Conservation (phyloP, 2,797 vertebrate species). For the Coregonus sp. region DNA sequence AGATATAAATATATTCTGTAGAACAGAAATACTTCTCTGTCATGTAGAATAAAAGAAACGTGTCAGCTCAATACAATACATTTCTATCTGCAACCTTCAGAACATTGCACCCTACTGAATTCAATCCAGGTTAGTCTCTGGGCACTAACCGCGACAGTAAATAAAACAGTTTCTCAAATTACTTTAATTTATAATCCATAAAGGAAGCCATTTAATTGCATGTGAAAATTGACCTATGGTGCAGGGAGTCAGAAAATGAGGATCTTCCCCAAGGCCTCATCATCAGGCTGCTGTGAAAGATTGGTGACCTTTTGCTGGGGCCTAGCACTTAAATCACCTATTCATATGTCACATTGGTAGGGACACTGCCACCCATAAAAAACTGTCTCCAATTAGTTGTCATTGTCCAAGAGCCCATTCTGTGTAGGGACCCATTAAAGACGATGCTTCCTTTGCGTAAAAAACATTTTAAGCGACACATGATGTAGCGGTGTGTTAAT, state of each 20-base stretch:
- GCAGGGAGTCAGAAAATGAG: slow-evolving; percentile 3
- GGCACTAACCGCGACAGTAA: neutral
- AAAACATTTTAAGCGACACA: slow-evolving; percentile 6
- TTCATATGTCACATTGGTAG: slow-evolving; percentile 45
- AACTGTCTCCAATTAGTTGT: slow-evolving; percentile 46
- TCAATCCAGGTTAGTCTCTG: neutral
- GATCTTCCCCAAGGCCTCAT: slow-evolving; percentile 12
- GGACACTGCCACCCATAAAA: slow-evolving; percentile 39
- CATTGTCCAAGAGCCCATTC: slow-evolving; percentile 11
- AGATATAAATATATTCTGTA: neutral
- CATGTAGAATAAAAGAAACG: neutral
- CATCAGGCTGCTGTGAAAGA: slow-evolving; percentile 16
- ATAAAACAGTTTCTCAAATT: neutral
- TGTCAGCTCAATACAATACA: neutral
- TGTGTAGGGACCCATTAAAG: slow-evolving; percentile 10
- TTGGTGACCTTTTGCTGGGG: slow-evolving; percentile 69
- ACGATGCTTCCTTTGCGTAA: slow-evolving; percentile 33
- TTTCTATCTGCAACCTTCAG: no score
- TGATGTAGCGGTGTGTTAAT: neutral
- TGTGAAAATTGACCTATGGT: slow-evolving; percentile 63
- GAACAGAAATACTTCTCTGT: neutral
- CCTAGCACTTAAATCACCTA: slow-evolving; percentile 25
- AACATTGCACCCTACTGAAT: neutral
- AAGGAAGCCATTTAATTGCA: slow-evolving; percentile 50
- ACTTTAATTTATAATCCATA: neutral